Conservation (phyloP, 2,888 invertebrate genomes). For the Cephus nigrinus region DNA sequence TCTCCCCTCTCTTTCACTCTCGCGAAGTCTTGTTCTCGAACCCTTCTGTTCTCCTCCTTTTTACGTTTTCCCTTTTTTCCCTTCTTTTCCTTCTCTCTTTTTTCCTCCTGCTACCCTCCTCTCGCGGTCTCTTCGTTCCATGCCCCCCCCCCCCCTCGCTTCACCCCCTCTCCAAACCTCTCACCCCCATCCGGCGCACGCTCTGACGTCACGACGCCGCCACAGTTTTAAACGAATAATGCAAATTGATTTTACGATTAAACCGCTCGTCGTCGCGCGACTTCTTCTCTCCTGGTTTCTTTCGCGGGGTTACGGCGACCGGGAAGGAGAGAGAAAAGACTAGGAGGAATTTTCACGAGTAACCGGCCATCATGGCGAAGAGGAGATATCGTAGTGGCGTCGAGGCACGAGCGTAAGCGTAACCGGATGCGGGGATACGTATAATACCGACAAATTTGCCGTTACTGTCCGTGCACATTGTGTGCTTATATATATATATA, state of each 20-base stretch:
- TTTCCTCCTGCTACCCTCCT: slow-evolving; percentile 52
- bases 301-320: neutral
- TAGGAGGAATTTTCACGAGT: neutral
- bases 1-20: slow-evolving; percentile 51
- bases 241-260: slow-evolving; percentile 60
- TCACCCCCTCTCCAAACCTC: slow-evolving; percentile 56
- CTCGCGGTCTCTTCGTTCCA: slow-evolving; percentile 58
- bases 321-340: neutral
- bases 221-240: slow-evolving; percentile 58
- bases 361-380: neutral
- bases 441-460: slow-evolving; percentile 3
- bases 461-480: neutral
- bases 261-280: slow-evolving; percentile 14
- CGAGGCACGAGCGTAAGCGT: neutral
- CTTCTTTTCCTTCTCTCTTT: slow-evolving; percentile 60
- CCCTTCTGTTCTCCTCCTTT: slow-evolving; percentile 29
- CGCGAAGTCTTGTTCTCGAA: neutral
- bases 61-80: slow-evolving; percentile 66
- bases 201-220: slow-evolving; percentile 48
- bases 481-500: neutral
- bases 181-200: slow-evolving; percentile 59
- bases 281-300: slow-evolving; percentile 15
- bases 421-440: slow-evolving; percentile 3
- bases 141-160: slow-evolving; percentile 61
- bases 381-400: neutral